Evolutionary conservation across 2,797 vertebrate species (phyloP), one percentile per base, ranked within the genome.

Genomic region (Chromobotia macracanthus): DNA sequence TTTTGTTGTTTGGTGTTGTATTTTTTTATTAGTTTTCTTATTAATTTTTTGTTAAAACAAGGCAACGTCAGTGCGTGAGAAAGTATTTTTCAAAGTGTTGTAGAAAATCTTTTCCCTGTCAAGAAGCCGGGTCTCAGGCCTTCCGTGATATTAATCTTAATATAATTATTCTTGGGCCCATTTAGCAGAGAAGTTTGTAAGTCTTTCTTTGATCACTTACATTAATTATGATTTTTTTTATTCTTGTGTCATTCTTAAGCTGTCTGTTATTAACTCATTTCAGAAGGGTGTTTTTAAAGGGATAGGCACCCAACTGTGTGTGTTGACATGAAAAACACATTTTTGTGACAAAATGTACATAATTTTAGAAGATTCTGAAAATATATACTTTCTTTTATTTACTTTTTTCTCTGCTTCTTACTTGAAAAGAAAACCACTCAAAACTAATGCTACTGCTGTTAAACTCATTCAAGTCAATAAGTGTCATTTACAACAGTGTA

Each of bases 331-430:
- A 53, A 66, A 85, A 80, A 90, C 86, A 72, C 84, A 89, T 91
- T 91, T 91, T 88, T 91, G 90, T 91, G 91, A 91, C 85, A 89
- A 91, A 88, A 87, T 94, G 92, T 92, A 92, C 86, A 93, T 91
- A 93, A 73, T 80, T 88, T 86, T 85, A 87, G 75, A 88, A 77
- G 75, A 84, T 91, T 92, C 89, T 86, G 87, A 87, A 77, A 90
- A 88, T 84, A 85, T 80, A 61, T 84, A 80, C 80, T 83, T 88
- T 68, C 70, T 80, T 80, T 80, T 64, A 21, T 82, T 82, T 82
- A 13, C 31, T 65, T 78, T 50, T 71, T 76, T 83, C 75, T 88
- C 91, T 83, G 89, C 86, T 93, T 92, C 91, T 90, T 91, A 90
- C 87, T 89, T 85, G 87, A 87, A 90, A 90, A 80, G 76, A 66